Evolutionary conservation across 30 jellyfish, hydroid and myxozoan species (phyloP).

Genomic region (Cassiopea andromeda): DNA sequence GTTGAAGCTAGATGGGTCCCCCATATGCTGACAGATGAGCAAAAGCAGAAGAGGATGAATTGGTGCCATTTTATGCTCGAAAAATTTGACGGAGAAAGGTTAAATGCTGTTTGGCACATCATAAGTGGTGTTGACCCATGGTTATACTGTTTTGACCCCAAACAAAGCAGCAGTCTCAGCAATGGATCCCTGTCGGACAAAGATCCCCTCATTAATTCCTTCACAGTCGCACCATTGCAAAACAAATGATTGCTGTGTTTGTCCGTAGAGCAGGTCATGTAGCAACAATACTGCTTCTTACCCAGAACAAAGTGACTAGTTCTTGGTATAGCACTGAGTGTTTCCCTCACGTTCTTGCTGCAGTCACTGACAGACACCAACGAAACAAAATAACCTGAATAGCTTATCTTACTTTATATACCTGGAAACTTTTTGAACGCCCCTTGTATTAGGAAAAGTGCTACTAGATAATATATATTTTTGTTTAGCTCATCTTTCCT

Average conservation of each 20-base stretch:
- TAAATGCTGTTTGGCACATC: slow-evolving; percentile 25
- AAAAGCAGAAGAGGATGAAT: slow-evolving; percentile 1
- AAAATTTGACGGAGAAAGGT: slow-evolving; percentile 1
- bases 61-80: too few species aligned
- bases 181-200: slow-evolving; percentile 25
- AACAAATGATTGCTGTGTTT: slow-evolving; percentile 20
- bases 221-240: slow-evolving; percentile 18
- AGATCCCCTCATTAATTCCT: slow-evolving; percentile 9
- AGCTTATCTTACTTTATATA: too few species aligned
- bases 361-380: slow-evolving; percentile 6
- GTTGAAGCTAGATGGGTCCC: slow-evolving; percentile 1
- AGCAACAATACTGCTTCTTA: too few species aligned
- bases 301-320: too few species aligned
- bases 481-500: too few species aligned
- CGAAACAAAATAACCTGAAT: background rate
- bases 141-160: slow-evolving; percentile 4
- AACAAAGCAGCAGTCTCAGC: slow-evolving; percentile 25
- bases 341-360: slow-evolving; percentile 23
- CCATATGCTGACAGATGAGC: background rate
- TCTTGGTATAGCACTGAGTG: background rate
- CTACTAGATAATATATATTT: too few species aligned
- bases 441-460: too few species aligned
- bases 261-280: background rate
- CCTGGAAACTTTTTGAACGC: too few species aligned
- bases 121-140: background rate